phyloP scores from a whole-genome alignment of 2,797 vertebrate species.

The Mormyrus proboscirostris region DNA sequence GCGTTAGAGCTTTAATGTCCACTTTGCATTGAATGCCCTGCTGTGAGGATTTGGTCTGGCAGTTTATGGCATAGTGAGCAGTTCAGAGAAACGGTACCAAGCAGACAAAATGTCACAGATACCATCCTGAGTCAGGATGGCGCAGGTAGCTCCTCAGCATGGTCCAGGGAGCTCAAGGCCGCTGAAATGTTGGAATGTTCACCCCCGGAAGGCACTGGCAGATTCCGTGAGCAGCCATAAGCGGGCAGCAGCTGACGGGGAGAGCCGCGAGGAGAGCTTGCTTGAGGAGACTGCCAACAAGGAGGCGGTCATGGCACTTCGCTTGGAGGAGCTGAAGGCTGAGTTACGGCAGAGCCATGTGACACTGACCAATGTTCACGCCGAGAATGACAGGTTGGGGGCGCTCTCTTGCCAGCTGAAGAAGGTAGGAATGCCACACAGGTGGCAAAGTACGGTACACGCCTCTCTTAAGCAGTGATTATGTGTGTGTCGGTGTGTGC shows the following conservation, averaged over 20 bases:
- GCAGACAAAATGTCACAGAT: background rate
- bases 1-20: background rate
- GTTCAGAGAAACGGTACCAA: background rate
- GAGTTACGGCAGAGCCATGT: slow-evolving; percentile 67
- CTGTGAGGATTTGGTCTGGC: background rate
- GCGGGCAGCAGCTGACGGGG: slow-evolving; percentile 71
- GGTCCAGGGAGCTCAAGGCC: background rate
- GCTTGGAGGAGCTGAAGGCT: slow-evolving; percentile 67
- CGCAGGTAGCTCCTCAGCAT: background rate
- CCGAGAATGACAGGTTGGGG: slow-evolving; percentile 66
- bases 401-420: slow-evolving; percentile 58
- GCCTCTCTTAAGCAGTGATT: background rate
- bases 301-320: slow-evolving; percentile 70
- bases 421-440: slow-evolving; percentile 54
- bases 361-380: slow-evolving; percentile 58
- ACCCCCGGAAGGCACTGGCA: slow-evolving; percentile 59
- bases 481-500: background rate
- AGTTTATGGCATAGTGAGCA: background rate
- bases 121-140: background rate
- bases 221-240: slow-evolving; percentile 74
- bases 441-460: background rate
- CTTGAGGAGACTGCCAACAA: slow-evolving; percentile 73
- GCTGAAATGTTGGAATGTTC: background rate
- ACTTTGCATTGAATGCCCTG: background rate
- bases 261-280: slow-evolving; percentile 70